Conservation (phyloP, 2,113 vertebrate genomes). For the Prunella fulvescens region DNA sequence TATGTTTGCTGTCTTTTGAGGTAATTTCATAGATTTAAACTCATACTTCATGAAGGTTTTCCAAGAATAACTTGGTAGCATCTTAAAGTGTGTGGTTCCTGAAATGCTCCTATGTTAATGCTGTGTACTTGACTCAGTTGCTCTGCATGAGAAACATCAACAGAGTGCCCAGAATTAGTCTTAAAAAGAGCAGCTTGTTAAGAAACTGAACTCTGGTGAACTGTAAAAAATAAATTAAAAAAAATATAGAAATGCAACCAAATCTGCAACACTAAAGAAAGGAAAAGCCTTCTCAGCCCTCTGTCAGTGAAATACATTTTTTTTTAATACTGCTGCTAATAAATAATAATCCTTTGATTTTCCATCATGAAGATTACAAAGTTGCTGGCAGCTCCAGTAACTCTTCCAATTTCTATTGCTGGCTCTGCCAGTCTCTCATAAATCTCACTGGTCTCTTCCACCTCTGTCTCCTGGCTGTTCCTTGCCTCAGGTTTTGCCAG, state of each 20-base stretch:
- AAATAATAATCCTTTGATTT: conserved; percentile 31
- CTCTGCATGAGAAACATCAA: background rate
- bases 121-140: background rate
- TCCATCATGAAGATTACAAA: background rate
- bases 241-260: background rate
- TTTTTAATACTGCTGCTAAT: background rate
- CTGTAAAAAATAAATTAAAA: background rate
- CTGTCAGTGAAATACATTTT: background rate
- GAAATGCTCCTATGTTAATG: background rate
- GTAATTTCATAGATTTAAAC: background rate
- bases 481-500: background rate
- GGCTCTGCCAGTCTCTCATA: background rate
- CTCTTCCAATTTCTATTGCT: background rate
- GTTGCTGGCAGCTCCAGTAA: background rate
- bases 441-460: background rate
- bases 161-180: background rate
- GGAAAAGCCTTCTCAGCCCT: background rate
- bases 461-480: background rate
- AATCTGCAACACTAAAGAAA: background rate
- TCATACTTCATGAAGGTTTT: background rate
- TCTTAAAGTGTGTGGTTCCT: background rate
- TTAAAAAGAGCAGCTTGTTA: background rate
- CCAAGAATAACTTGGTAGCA: background rate
- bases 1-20: background rate
- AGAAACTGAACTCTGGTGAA: background rate